These are phyloP conservation scores for Mormyrus lacerda DNA, from an alignment of 2,113 vertebrate species.

Conservation along the genomic window DNA sequence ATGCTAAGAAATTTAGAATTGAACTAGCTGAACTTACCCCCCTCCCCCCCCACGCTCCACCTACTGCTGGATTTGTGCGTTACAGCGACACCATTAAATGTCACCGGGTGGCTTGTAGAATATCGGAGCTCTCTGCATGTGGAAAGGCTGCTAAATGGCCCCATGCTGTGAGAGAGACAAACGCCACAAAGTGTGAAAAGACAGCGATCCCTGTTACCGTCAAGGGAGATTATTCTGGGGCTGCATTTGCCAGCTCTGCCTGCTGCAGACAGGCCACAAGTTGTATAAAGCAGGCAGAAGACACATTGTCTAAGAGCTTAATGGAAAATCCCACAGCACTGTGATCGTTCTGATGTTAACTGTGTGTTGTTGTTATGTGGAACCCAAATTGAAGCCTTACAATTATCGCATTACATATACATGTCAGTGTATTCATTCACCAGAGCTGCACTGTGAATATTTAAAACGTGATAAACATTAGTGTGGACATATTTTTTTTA, in stretches of 20 bases:
- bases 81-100: not conserved
- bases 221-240: not conserved
- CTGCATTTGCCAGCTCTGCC: not conserved
- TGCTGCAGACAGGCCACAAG: not conserved
- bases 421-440: not conserved
- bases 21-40: not conserved
- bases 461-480: not conserved
- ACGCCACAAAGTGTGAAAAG: not conserved
- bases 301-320: not conserved
- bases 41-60: not conserved
- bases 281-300: not conserved
- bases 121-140: constrained; percentile 9
- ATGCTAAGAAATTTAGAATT: not conserved
- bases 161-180: not conserved
- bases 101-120: not conserved
- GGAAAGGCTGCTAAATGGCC: not conserved
- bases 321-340: not conserved
- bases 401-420: not conserved
- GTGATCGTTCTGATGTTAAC: not conserved
- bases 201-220: not conserved
- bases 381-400: not conserved
- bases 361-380: not conserved
- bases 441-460: not conserved
- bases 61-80: not conserved
- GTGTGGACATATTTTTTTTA: not conserved